Evolutionary conservation across 2,888 invertebrate genomes (phyloP), one percentile per base, ranked within the genome.

Genomic region (Caenorhabditis plicata): DNA sequence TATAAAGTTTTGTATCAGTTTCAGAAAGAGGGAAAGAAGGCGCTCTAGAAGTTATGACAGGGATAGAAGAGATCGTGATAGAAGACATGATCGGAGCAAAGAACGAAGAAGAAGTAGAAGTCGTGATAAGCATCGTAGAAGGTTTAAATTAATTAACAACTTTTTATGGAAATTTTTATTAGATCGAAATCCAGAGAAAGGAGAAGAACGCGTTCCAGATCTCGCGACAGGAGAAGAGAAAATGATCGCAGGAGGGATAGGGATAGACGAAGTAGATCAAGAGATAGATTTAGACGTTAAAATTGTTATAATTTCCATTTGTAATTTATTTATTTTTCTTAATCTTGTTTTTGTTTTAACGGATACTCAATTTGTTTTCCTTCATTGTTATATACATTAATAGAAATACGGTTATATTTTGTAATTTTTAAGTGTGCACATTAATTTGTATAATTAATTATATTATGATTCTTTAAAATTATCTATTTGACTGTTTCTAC

Each of bases 141-240:
- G n/a, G n/a, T n/a, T n/a, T n/a, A n/a, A n/a, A n/a, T n/a, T n/a
- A n/a, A n/a, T n/a, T n/a, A n/a, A n/a, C n/a, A n/a, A n/a, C n/a
- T n/a, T n/a, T n/a, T n/a, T n/a, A n/a, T n/a, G n/a, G n/a, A n/a
- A n/a, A n/a, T n/a, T n/a, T n/a, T n/a, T n/a, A n/a, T n/a, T 26
- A 26, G 57, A 42, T 43, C 51, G 11, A 48, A 52, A 31, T 52
- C 52, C 7, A 50, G 65, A 5, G 56, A 65, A n/a, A 39, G 58
- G 4, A 60, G 57, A 41, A 44, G 69, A 15, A 55, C 55, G 26
- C 55, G 58, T 35, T 63, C 67, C 17, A 43, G 53, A 19, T 52
- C 58, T 26, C 32, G 63, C 20, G 58, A 61, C 19, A 61, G 64
- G 55, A 36, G 62, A 26, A 35, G 62, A 7, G 49, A 57, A 27